phyloP scores from a whole-genome alignment of 2,797 vertebrate genomes.

The Siniperca undulata region DNA sequence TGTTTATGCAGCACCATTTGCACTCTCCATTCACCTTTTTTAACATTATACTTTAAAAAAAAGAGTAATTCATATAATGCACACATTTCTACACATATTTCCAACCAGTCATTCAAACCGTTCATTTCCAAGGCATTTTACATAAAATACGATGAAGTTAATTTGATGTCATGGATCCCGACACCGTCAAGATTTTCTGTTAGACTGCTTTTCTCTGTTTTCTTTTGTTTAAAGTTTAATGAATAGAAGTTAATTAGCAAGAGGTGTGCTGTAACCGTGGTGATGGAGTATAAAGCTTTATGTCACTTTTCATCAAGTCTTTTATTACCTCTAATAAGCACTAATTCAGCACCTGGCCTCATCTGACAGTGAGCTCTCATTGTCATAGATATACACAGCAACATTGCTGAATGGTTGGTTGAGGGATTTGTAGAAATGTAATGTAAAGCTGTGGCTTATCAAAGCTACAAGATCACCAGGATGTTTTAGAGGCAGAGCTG shows the following conservation, averaged over 20 bases:
- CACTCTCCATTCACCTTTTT: neutral
- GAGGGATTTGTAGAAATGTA: neutral
- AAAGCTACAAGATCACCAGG: neutral
- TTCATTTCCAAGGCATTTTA: neutral
- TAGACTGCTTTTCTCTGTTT: neutral
- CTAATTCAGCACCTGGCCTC: neutral
- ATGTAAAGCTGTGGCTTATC: neutral
- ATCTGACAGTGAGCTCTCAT: neutral
- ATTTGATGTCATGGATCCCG: neutral
- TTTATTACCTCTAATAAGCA: neutral
- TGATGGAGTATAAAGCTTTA: neutral
- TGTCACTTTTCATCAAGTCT: constrained; percentile 5
- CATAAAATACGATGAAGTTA: neutral
- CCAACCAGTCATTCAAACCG: neutral
- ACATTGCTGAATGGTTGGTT: too few species aligned
- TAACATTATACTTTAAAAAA: neutral
- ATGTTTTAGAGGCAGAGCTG: neutral
- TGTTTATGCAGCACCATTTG: neutral
- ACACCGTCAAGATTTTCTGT: neutral
- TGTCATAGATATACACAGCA: too few species aligned
- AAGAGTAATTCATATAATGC: neutral
- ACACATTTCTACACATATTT: neutral
- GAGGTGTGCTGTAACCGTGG: neutral
- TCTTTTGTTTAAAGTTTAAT: neutral
- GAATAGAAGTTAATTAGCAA: neutral